Base-by-base conservation (phyloP, 2,888 invertebrate species). In the Buathra laborator region DNA sequence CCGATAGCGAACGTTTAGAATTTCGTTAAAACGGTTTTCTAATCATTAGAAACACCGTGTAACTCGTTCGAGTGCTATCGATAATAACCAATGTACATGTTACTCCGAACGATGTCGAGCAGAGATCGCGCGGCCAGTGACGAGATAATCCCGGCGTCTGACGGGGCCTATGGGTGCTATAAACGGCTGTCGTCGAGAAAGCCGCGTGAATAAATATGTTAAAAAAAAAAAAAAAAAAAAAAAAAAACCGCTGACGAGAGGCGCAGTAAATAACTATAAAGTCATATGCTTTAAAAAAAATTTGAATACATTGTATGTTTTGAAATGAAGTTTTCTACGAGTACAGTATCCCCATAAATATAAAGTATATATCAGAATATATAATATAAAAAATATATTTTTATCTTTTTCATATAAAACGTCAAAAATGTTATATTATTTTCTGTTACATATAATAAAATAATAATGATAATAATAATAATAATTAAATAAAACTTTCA, bases 1-100 rank as follows among this genome's bases (percentile, higher is more conserved):
- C 16, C 43, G 19, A 53, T 37, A n/a, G 43, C 66, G 66, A 44
- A 37, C 37, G 19, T 37, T 29, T 62, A 46, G 4, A 66, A 76
- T 70, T 67, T 53, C 77, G 76, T 81, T 72, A 44, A 77, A 81
- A 71, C 48, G 71, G 77, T 81, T 81, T 77, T 84, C 66, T 19
- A 70, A 83, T 68, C 70, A 62, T 43, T 24, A n/a, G 24, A 19
- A 19, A 68, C 29, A 53, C n/a, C 53, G 53, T 32, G 62, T 56
- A 56, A 12, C 56, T 19, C 71, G 43, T 19, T 56, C 53, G 37
- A 37, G 32, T 10, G 76, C 32, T 44, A 68, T 71, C 83, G 83
- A 72, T 71, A 43, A 70, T 46, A 29, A 16, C 51, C 10, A 14
- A 10, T 56, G 4, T 67, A 37, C 46, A 43, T 43, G 19, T 24